Base-by-base conservation (phyloP, 2,113 vertebrate genomes). In the Labeo rohita region DNA sequence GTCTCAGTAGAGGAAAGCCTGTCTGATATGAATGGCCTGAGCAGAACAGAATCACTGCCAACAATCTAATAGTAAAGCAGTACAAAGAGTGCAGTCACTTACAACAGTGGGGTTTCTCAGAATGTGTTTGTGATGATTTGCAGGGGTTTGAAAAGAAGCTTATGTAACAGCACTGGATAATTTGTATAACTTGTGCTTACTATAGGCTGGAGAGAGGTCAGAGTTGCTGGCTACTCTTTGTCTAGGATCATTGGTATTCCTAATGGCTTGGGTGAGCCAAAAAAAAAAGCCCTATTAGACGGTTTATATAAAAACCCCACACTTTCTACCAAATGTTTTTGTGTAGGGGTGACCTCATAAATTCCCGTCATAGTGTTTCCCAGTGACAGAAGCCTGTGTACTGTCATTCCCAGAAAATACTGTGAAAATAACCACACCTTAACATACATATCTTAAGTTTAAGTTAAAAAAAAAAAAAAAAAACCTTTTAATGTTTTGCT, bases 241-340 rank as follows among this genome's bases (percentile, higher is more conserved):
- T 93, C 65, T 50, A 39, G 83, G 0, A 16, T 74, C 82, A 90
- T 93, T 93, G 74, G 84, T 90, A 94, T 94, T 91, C 93, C 83
- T 74, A 45, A 65, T 78, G 79, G 45, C 56, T 74, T 49, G 52
- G 76, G 6, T 49, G 8, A 52, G 12, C 13, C 73, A 72, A 80
- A 54, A 59, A 23, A 39, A 49, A 50, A 47, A 68, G 0, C 12
- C 65, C 21, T 68, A 76, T 78, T 65, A 39, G 50, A 65, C 3
- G 0, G 15, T 85, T 76, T 66, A 34, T 28, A 7, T 54, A 23
- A 75, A 65, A 43, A 18, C 54, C 13, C 21, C 85, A 43, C 15
- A 23, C 7, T 47, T 43, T 47, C 72, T 52, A 56, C 34, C 5
- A 74, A 74, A 23, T 75, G 10, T 75, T 75, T 28, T 54, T 79